A percentile compares a stretch with the other conserved stretches of the same genome.
Evolutionary conservation across 2,888 invertebrate species (phyloP).

Genomic region (Schrankia costaestrigalis): DNA sequence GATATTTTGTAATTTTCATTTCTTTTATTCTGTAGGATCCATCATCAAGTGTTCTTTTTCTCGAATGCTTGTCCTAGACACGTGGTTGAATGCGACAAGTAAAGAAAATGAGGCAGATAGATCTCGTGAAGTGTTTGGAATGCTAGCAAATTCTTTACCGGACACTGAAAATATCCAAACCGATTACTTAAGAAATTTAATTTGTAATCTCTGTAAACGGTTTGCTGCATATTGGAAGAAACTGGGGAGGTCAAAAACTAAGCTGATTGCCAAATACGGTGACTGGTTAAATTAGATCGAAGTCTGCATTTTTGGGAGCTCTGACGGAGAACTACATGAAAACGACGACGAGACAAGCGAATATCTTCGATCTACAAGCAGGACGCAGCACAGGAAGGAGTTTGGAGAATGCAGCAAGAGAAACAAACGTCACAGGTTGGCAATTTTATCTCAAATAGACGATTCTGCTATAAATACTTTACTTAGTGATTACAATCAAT

Average conservation of each 20-base stretch:
- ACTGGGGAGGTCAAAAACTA: not conserved
- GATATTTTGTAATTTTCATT: slow-evolving; percentile 2
- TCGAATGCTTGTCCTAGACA: not conserved
- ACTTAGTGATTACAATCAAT: slow-evolving; percentile 3
- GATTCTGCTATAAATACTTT: slow-evolving; percentile 5
- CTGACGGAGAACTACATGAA: slow-evolving; percentile 1
- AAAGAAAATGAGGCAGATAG: slow-evolving; percentile 2
- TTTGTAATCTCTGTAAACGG: not conserved
- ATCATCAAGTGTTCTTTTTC: not conserved
- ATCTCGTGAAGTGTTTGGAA: slow-evolving; percentile 2
- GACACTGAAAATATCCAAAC: slow-evolving; percentile 1
- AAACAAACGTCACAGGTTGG: slow-evolving; percentile 2
- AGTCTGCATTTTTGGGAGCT: slow-evolving; percentile 2
- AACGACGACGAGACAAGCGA: slow-evolving; percentile 3
- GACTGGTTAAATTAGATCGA: not conserved
- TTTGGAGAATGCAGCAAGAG: slow-evolving; percentile 2
- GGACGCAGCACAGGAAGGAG: slow-evolving; percentile 1
- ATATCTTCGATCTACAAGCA: slow-evolving; percentile 4
- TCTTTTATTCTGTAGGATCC: slow-evolving; percentile 1
- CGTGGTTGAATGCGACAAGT: not conserved
- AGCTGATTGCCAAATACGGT: not conserved
- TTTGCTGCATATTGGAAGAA: not conserved
- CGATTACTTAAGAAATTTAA: not conserved
- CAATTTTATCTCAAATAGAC: slow-evolving; percentile 5
- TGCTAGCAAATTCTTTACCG: slow-evolving; percentile 1